These are phyloP conservation scores for Chamaetylas fuelleborni DNA, from an alignment of 2,113 vertebrate genomes.

Conservation along the genomic window DNA sequence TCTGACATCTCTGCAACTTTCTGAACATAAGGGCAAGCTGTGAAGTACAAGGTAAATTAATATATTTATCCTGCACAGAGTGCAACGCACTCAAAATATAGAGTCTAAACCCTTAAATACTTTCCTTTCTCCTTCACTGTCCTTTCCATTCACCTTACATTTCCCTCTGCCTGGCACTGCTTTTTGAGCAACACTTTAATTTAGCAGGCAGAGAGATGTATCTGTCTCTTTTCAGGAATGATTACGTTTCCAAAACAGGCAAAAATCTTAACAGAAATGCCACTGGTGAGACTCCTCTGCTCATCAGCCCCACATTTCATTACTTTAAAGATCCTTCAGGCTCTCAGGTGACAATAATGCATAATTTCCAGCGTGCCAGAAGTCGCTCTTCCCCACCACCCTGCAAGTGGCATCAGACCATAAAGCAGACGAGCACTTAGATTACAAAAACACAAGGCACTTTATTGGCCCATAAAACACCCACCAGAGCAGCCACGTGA, in stretches of 20 bases:
- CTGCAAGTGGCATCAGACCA: neutral
- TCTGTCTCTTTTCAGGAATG: neutral
- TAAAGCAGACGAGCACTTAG: conserved; percentile 35
- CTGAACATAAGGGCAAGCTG: conserved; percentile 48
- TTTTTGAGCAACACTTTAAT: neutral
- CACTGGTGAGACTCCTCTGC: neutral
- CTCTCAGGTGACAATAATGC: neutral
- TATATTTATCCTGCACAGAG: conserved; percentile 11
- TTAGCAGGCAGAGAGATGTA: neutral
- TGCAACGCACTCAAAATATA: neutral
- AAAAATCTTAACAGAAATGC: neutral
- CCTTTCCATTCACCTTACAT: neutral
- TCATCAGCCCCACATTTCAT: neutral
- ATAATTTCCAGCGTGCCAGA: neutral
- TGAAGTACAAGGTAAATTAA: conserved; percentile 47
- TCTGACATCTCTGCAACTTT: conserved; percentile 33
- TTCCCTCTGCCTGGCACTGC: neutral
- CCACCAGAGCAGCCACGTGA: neutral
- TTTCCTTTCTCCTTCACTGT: conserved; percentile 2
- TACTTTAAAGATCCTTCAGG: neutral
- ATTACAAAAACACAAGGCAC: conserved; percentile 45
- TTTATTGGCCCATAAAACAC: conserved; percentile 56
- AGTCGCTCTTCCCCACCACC: neutral
- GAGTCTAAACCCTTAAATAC: neutral
- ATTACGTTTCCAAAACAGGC: neutral